A percentile compares a stretch with the other conserved stretches of the same genome.
Conservation (phyloP, 2,113 vertebrate species). For the Silurus glanis region DNA sequence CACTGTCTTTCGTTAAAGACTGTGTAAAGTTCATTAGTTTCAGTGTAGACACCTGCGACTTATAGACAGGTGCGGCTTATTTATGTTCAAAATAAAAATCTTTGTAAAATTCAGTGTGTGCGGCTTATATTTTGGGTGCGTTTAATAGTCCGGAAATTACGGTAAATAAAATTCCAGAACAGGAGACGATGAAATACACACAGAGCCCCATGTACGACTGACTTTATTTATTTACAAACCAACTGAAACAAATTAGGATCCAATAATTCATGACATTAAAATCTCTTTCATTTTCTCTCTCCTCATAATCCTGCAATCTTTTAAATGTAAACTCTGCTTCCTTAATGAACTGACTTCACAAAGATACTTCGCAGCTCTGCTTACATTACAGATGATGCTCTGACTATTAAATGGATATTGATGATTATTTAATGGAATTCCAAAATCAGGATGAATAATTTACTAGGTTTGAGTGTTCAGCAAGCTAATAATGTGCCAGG, state of each 20-base stretch:
- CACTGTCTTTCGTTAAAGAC: too few relatives aligned
- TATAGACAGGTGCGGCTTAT: too few relatives aligned
- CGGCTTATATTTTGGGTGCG: too few relatives aligned
- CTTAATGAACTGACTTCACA: background rate
- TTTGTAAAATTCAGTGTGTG: too few relatives aligned
- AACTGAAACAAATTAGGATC: background rate
- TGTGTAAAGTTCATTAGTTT: too few relatives aligned
- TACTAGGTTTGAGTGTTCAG: slow-evolving; percentile 7
- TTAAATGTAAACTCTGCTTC: background rate
- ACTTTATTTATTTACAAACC: background rate
- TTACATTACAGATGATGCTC: background rate
- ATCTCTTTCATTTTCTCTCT: background rate
- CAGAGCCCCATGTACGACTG: background rate
- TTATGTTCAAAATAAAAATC: too few relatives aligned
- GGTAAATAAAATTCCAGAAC: background rate
- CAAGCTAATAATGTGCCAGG: background rate
- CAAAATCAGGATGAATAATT: slow-evolving; percentile 23
- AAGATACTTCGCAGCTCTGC: background rate
- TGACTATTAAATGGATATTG: slow-evolving; percentile 9
- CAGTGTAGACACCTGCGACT: too few relatives aligned
- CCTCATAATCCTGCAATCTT: background rate
- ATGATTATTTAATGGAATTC: slow-evolving; percentile 38
- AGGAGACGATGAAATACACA: background rate
- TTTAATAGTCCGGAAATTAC: too few relatives aligned
- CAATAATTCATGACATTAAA: background rate